Evolutionary conservation across 2,888 invertebrate species (phyloP).

Genomic region (Hirtodrosophila histrioides): DNA sequence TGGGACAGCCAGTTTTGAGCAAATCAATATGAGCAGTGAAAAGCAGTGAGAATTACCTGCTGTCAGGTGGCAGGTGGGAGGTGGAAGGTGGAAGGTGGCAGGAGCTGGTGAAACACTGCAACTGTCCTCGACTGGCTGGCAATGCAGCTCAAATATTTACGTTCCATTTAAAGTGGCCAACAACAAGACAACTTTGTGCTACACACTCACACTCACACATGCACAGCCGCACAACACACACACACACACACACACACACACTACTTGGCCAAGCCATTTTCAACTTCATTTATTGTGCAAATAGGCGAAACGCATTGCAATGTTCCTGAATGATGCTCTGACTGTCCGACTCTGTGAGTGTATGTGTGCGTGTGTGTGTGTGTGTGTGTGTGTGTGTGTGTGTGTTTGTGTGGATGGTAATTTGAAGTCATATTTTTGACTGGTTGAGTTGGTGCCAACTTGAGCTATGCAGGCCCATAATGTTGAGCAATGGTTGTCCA

Average conservation of each 20-base stretch:
- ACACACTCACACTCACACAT: conserved; percentile 2
- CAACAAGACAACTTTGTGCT: conserved; percentile 14
- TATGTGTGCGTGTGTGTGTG: conserved; percentile 3
- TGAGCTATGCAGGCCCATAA: conserved; percentile 38
- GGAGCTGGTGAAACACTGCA: conserved; percentile 26
- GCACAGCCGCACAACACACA: background rate
- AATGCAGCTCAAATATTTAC: conserved; percentile 76
- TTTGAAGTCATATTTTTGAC: conserved; percentile 64
- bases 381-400: conserved; percentile 2
- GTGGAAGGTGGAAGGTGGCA: conserved; percentile 1
- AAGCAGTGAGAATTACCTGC: conserved; percentile 41
- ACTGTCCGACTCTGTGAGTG: background rate
- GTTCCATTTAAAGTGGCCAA: conserved; percentile 72
- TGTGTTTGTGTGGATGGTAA: conserved; percentile 26
- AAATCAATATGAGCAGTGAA: conserved; percentile 56
- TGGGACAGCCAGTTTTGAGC: conserved; percentile 48
- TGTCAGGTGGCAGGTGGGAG: background rate
- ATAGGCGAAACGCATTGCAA: conserved; percentile 68
- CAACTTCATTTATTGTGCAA: conserved; percentile 78
- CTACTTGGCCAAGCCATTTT: conserved; percentile 59
- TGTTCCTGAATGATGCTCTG: conserved; percentile 19
- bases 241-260: conserved; percentile 1
- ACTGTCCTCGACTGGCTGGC: conserved; percentile 33
- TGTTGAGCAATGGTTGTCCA: conserved; percentile 31
- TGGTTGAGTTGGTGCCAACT: conserved; percentile 29